Percentiles rank a stretch among this genome's conserved stretches.
Conservation (phyloP, 2,888 invertebrate genomes). For the Dynastes hyllus region DNA sequence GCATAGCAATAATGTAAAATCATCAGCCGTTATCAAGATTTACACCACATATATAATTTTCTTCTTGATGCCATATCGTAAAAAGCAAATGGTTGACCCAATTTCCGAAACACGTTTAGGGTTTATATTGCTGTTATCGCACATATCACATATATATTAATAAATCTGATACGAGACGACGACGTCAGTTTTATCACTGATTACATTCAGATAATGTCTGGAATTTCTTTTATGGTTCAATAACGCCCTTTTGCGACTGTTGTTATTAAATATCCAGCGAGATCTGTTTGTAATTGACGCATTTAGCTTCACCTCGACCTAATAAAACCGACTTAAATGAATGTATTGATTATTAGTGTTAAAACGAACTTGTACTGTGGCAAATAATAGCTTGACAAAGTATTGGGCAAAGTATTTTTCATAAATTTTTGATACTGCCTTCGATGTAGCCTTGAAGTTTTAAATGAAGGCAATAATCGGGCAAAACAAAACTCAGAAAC, state of each 20-base stretch:
- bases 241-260: neutral
- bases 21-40: conserved; percentile 14
- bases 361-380: too few relatives aligned
- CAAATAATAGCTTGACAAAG: too few relatives aligned
- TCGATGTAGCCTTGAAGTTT: too few relatives aligned
- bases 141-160: neutral
- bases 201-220: neutral
- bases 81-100: conserved; percentile 17
- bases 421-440: too few relatives aligned
- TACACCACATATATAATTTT: conserved; percentile 4
- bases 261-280: neutral
- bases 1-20: conserved; percentile 7
- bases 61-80: neutral
- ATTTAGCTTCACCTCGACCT: conserved; percentile 4
- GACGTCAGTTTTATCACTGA: conserved; percentile 16
- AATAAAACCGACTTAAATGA: conserved; percentile 13
- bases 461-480: too few relatives aligned
- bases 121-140: too few relatives aligned
- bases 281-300: conserved; percentile 1
- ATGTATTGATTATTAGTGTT: conserved; percentile 15
- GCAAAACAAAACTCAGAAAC: too few relatives aligned
- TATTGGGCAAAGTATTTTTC: too few relatives aligned
- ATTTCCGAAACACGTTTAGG: conserved; percentile 2
- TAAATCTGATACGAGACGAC: neutral
- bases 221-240: neutral